A percentile compares a stretch with the other conserved stretches of the same genome.
These are phyloP conservation scores for Epizoanthus scotinus DNA, from an alignment of 92 coral and sea anemone genomes.

Conservation along the genomic window DNA sequence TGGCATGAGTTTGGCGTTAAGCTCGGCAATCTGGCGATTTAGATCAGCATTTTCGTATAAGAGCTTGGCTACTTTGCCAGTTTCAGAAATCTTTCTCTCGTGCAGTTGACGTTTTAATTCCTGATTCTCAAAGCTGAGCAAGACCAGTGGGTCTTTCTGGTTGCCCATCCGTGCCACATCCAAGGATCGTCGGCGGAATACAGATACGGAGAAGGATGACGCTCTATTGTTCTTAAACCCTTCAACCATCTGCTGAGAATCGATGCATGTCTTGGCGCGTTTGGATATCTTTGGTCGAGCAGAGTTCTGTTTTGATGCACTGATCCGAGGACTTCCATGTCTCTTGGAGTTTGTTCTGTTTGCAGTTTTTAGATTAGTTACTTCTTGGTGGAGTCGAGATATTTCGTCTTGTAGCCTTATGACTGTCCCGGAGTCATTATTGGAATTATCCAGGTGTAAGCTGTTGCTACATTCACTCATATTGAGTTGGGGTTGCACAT, in stretches of 20 bases:
- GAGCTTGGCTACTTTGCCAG: constrained; percentile 80
- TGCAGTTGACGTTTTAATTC: constrained; percentile 61
- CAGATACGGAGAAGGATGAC: background rate
- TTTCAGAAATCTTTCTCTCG: constrained; percentile 68
- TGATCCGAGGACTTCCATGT: constrained; percentile 26
- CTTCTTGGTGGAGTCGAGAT: constrained; percentile 51
- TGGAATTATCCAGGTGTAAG: constrained; percentile 13
- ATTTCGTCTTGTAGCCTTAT: constrained; percentile 54
- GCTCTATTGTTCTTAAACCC: constrained; percentile 6
- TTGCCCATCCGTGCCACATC: constrained; percentile 40
- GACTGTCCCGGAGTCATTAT: constrained; percentile 43
- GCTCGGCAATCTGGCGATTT: constrained; percentile 63
- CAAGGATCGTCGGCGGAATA: constrained; percentile 28
- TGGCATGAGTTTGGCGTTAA: constrained; percentile 45
- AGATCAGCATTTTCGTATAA: constrained; percentile 73
- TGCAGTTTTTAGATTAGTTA: constrained; percentile 44
- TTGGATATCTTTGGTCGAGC: constrained; percentile 49
- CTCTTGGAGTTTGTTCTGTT: constrained; percentile 14
- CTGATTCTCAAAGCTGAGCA: constrained; percentile 64
- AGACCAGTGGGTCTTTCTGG: constrained; percentile 16
- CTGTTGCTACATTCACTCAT: constrained; percentile 33
- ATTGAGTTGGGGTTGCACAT: constrained; percentile 19
- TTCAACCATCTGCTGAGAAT: constrained; percentile 39
- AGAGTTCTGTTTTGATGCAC: constrained; percentile 10
- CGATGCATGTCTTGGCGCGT: constrained; percentile 64